Conservation (phyloP, 2,888 invertebrate species). For the Crepidodera aurea region DNA sequence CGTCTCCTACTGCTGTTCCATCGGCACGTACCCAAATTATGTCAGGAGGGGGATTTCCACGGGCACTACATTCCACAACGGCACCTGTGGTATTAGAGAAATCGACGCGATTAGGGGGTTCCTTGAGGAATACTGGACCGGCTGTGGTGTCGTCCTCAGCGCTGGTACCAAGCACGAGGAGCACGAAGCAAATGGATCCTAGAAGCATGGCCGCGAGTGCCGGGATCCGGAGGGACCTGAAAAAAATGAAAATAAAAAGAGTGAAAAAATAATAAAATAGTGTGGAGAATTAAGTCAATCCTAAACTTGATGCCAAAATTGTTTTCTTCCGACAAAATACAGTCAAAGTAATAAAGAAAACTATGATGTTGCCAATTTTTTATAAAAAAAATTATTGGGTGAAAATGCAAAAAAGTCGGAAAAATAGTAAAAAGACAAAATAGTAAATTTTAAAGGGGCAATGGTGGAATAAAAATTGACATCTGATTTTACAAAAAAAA, state of each 20-base stretch:
- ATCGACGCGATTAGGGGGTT: constrained; percentile 90
- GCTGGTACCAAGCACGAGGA: not conserved
- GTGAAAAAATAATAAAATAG: too few relatives aligned
- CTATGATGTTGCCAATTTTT: too few relatives aligned
- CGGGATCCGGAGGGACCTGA: constrained; percentile 8
- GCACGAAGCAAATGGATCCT: constrained; percentile 14
- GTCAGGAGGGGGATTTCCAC: constrained; percentile 89
- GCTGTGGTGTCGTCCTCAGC: constrained; percentile 56
- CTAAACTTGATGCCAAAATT: too few relatives aligned
- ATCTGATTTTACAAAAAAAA: too few relatives aligned
- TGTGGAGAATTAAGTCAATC: too few relatives aligned
- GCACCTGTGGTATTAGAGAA: constrained; percentile 95
- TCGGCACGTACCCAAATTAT: constrained; percentile 94
- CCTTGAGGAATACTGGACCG: constrained; percentile 91
- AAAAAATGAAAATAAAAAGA: constrained; percentile 11
- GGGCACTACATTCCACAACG: constrained; percentile 89
- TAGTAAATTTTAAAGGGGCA: too few relatives aligned
- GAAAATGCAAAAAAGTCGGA: too few relatives aligned
- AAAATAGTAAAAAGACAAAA: too few relatives aligned
- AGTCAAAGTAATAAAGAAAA: too few relatives aligned
- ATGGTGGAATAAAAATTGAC: too few relatives aligned
- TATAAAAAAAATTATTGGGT: too few relatives aligned
- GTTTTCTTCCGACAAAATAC: too few relatives aligned
- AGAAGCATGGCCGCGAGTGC: constrained; percentile 16
- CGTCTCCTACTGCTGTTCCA: constrained; percentile 90